Conservation (phyloP, 30 jellyfish, hydroid and myxozoan genomes). For the Sanderia malayensis region DNA sequence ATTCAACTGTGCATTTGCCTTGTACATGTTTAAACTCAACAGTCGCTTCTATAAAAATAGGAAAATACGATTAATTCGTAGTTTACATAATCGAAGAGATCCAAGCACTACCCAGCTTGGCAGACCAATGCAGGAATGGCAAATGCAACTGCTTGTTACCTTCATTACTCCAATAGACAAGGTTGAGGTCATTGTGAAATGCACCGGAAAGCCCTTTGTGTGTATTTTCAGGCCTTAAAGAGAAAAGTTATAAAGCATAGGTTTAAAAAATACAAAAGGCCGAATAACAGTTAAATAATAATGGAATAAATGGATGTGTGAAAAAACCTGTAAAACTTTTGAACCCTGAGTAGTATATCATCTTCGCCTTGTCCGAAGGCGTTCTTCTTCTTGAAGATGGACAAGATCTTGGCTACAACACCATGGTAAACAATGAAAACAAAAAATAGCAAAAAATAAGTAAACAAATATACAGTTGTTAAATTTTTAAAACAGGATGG, state of each 20-base stretch:
- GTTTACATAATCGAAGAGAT: too few relatives aligned
- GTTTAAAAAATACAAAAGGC: too few relatives aligned
- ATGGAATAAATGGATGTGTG: too few relatives aligned
- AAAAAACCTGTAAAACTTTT: constrained; percentile 92
- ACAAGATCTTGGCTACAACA: constrained; percentile 60
- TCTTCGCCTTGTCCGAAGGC: constrained; percentile 50
- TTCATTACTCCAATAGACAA: constrained; percentile 85
- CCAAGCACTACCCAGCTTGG: too few relatives aligned
- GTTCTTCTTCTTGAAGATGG: constrained; percentile 56
- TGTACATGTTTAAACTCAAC: constrained; percentile 52
- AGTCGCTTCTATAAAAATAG: constrained; percentile 42
- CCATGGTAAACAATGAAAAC: too few relatives aligned
- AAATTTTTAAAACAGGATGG: too few relatives aligned
- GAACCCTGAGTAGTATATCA: constrained; percentile 48
- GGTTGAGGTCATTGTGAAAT: constrained; percentile 55
- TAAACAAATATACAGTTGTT: too few relatives aligned
- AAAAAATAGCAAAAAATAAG: too few relatives aligned
- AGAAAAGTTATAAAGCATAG: too few relatives aligned
- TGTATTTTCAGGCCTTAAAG: constrained; percentile 94
- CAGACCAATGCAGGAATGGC: too few relatives aligned
- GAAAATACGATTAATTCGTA: too few relatives aligned
- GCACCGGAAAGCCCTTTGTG: constrained; percentile 71
- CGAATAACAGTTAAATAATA: too few relatives aligned
- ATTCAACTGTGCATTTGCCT: constrained; percentile 74
- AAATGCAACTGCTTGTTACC: constrained; percentile 45